Evolutionary conservation across 2,797 vertebrate genomes (phyloP).

Genomic region (Anniella stebbinsi): DNA sequence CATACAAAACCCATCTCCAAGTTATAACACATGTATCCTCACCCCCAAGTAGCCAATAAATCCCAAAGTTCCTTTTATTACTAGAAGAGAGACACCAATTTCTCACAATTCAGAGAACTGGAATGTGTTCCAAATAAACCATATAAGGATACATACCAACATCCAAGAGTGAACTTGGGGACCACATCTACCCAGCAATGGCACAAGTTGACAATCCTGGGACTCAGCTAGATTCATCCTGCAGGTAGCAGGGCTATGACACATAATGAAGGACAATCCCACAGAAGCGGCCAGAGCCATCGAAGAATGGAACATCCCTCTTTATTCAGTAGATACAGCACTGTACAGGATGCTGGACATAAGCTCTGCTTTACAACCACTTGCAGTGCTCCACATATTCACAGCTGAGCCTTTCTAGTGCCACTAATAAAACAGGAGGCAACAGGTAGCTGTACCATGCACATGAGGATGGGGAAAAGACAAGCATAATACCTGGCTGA

Average conservation of each 20-base stretch:
- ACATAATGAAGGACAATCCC: neutral
- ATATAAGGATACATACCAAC: neutral
- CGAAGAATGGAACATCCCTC: neutral
- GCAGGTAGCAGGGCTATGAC: neutral
- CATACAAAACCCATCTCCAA: neutral
- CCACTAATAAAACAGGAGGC: conserved; percentile 24
- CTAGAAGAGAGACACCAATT: neutral
- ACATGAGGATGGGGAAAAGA: conserved; percentile 60
- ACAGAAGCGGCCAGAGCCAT: neutral
- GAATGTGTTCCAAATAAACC: neutral
- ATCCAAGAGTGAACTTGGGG: neutral
- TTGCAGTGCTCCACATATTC: conserved; percentile 14
- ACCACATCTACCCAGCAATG: neutral
- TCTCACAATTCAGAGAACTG: neutral
- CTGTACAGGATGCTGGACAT: conserved; percentile 25
- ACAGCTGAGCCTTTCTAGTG: conserved; percentile 22
- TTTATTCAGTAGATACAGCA: conserved; percentile 44
- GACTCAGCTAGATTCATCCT: neutral
- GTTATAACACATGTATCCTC: no score
- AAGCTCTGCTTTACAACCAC: conserved; percentile 29
- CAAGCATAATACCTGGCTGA: conserved; percentile 63
- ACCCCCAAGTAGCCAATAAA: neutral
- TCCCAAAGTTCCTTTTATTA: neutral
- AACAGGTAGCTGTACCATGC: conserved; percentile 33
- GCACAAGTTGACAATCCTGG: neutral